Evolutionary conservation across 2,113 vertebrate genomes (phyloP), one percentile per base, ranked within the genome.

Genomic region (Campylomormyrus tamandua): DNA sequence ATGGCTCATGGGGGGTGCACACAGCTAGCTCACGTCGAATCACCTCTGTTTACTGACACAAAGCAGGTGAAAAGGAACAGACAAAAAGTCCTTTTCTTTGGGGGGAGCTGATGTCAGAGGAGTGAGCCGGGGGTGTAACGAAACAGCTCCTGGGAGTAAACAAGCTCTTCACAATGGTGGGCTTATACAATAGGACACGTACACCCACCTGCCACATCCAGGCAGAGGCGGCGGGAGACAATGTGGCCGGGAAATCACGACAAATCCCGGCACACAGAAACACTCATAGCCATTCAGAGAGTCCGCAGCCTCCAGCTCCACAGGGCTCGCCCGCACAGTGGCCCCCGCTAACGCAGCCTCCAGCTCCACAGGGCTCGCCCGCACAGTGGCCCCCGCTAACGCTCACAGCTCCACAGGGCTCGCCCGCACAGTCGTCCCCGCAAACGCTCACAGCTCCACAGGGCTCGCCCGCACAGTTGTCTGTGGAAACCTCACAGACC

Each of bases 261-360:
- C 95, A 92, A 97, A 97, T 52, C 97, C 97, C 91, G 97, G 96
- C 21, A 96, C 97, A 93, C 97, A 98, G 93, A 96, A 97, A 90
- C 97, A 98, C 46, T 89, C 90, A 90, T 96, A 97, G 85, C 94
- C 95, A 56, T 89, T 92, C 49, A 91, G 42, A 87, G 83, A 11
- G 15, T 97, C 95, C 91, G 19, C 35, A 35, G 35, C 35, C 97
- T 86, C 95, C 93, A 0, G 88, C 11, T 90, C 96, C 96, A 87
- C 97, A 97, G 0, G 97, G 96, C 24, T 94, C 94, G 90, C 93
- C 92, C 7, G 95, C 90, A 90, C 49, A 15, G 50, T 52, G 3
- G 13, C 3, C 50, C 50, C 50, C 3, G 50, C 50, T 1, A 17
- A 52, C 13, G 13, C 48, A 5, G 42, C 42, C 42, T 46, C 6